Evolutionary conservation across 2,797 vertebrate genomes (phyloP).

Genomic region (Cirrhinus molitorella): DNA sequence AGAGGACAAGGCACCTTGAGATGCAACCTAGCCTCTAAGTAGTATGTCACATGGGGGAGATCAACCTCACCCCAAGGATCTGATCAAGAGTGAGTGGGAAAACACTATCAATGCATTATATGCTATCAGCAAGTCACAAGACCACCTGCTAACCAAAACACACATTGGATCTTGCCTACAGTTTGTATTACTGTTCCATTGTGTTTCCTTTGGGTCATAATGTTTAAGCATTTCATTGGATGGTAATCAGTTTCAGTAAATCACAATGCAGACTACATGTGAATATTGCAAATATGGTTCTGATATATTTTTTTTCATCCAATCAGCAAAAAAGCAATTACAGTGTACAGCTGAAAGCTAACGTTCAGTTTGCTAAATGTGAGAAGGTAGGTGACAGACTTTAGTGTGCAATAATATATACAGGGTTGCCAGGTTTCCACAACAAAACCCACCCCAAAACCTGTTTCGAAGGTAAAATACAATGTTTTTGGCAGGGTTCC

Average conservation of each 20-base stretch:
- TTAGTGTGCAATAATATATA: not conserved
- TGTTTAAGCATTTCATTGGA: conserved; percentile 16
- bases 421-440: no score
- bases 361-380: not conserved
- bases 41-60: conserved; percentile 13
- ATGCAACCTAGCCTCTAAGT: conserved; percentile 53
- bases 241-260: not conserved
- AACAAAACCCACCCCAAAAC: no score
- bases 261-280: not conserved
- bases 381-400: not conserved
- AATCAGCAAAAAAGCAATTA: not conserved
- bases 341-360: not conserved
- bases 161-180: conserved; percentile 20
- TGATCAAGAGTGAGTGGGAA: conserved; percentile 37
- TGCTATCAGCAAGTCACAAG: conserved; percentile 37
- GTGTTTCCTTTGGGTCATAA: conserved; percentile 18
- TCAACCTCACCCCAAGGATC: not conserved
- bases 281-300: conserved; percentile 20
- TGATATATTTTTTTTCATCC: not conserved
- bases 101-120: conserved; percentile 30
- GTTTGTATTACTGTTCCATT: conserved; percentile 28
- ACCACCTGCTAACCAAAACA: conserved; percentile 42
- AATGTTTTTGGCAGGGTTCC: no score
- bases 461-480: no score
- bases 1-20: conserved; percentile 31